Percentiles rank a stretch among this genome's conserved stretches.
These are phyloP conservation scores for Myotis pilosus DNA, from an alignment of 2,797 vertebrate genomes.

Conservation along the genomic window DNA sequence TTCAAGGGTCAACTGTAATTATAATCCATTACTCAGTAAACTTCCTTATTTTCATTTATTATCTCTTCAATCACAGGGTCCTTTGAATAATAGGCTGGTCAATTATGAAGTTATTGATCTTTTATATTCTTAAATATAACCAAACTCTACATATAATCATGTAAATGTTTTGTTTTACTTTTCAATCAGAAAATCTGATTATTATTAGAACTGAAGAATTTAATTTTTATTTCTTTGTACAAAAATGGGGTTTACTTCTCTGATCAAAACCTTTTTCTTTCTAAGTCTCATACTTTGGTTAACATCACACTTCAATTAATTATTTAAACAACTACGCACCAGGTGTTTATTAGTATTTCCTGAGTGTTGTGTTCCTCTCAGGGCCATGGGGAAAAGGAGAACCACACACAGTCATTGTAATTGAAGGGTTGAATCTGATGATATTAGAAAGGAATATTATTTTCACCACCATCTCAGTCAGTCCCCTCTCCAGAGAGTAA, in stretches of 20 bases:
- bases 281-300: neutral
- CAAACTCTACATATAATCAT: neutral
- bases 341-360: neutral
- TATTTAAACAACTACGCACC: neutral
- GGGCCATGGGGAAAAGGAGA: neutral
- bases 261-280: neutral
- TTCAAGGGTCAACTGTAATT: neutral
- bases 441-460: neutral
- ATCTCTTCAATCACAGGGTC: neutral
- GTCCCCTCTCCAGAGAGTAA: neutral
- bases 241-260: constrained; percentile 15
- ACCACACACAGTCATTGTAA: neutral
- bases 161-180: neutral
- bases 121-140: neutral
- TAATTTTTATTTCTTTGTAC: neutral
- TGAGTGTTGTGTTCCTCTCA: neutral
- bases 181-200: neutral
- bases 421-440: neutral
- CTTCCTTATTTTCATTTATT: neutral
- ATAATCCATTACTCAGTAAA: neutral
- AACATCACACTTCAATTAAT: neutral
- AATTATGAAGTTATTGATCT: neutral
- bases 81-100: neutral
- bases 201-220: constrained; percentile 18
- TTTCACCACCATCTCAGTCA: neutral